Percentiles rank a stretch among this genome's conserved stretches.
phyloP scores from a whole-genome alignment of 1,140 invertebrate genomes.

The Mya arenaria region DNA sequence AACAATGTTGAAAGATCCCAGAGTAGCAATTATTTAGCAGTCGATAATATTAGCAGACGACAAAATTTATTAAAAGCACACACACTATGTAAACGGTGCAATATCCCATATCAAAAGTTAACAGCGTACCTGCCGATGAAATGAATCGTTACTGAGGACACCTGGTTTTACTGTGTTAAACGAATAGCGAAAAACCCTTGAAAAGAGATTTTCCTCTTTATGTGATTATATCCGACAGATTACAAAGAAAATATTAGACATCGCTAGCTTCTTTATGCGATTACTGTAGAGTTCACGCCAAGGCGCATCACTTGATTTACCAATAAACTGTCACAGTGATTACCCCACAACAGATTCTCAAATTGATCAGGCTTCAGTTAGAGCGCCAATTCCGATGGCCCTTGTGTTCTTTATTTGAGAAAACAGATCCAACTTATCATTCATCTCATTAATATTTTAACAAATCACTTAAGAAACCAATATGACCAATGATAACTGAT shows the following conservation, averaged over 20 bases:
- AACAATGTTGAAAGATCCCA: conserved; percentile 44
- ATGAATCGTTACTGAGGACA: conserved; percentile 28
- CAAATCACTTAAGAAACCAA: too few relatives aligned
- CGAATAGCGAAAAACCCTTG: conserved; percentile 11
- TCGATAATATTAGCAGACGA: conserved; percentile 46
- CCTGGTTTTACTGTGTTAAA: conserved; percentile 19
- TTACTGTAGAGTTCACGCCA: conserved; percentile 46
- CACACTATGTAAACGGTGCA: conserved; percentile 34
- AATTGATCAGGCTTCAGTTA: conserved; percentile 22
- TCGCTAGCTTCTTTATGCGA: not conserved
- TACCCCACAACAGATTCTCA: conserved; percentile 19
- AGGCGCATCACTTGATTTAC: conserved; percentile 47
- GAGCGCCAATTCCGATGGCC: too few relatives aligned
- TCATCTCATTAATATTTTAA: too few relatives aligned
- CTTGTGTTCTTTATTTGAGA: too few relatives aligned
- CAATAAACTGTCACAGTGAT: conserved; percentile 46
- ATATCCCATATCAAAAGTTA: conserved; percentile 43
- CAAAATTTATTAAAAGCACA: conserved; percentile 47
- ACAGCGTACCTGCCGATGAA: conserved; percentile 25
- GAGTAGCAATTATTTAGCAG: conserved; percentile 39
- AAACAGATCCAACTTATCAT: too few relatives aligned
- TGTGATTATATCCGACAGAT: conserved; percentile 48
- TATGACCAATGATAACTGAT: too few relatives aligned
- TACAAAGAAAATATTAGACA: conserved; percentile 39
- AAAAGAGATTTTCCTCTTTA: conserved; percentile 23